Base-by-base conservation (phyloP, 2,113 vertebrate genomes). In the Gavia stellata region DNA sequence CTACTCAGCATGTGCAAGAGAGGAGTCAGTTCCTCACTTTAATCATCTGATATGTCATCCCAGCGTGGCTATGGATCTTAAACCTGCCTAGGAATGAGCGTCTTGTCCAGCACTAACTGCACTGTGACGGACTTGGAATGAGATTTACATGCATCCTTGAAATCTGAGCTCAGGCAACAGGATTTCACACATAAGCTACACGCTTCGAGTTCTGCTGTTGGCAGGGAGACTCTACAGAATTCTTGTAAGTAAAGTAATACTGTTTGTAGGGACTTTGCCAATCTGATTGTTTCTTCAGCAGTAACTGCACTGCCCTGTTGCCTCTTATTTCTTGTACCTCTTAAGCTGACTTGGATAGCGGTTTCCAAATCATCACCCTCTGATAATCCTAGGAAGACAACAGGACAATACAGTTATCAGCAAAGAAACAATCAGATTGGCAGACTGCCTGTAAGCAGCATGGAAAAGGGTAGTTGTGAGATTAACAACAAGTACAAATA, bases 171-270 rank as follows among this genome's bases (percentile, higher is more conserved):
- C 70, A 72, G 91, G 82, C 73, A 94, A 90, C 55, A 92, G 92
- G 86, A 96, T 95, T 96, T 95, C 88, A 94, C 92, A 94, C 68
- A 50, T 59, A 44, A 95, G 73, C 56, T 84, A 94, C 68, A 85
- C 0, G 0, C 92, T 94, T 92, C 63, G 70, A 65, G 73, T 92
- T 88, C 80, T 91, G 77, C 68, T 95, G 17, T 79, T 96, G 92
- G 95, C 94, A 94, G 59, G 50, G 66, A 91, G 21, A 88, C 72
- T 29, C 44, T 36, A 75, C 44, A 56, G 36, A 93, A 86, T 66
- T 93, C 86, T 84, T 93, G 3, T 56, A 86, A 92, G 83, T 66
- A 86, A 88, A 95, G 82, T 44, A 85, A 92, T 90, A 52, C 44
- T 94, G 34, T 77, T 90, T 42, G 58, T 36, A 87, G 40, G 34